Percentiles rank a stretch among this genome's conserved stretches.
These are phyloP conservation scores for Aptenodytes patagonicus DNA, from an alignment of 2,113 vertebrate genomes.

Conservation along the genomic window DNA sequence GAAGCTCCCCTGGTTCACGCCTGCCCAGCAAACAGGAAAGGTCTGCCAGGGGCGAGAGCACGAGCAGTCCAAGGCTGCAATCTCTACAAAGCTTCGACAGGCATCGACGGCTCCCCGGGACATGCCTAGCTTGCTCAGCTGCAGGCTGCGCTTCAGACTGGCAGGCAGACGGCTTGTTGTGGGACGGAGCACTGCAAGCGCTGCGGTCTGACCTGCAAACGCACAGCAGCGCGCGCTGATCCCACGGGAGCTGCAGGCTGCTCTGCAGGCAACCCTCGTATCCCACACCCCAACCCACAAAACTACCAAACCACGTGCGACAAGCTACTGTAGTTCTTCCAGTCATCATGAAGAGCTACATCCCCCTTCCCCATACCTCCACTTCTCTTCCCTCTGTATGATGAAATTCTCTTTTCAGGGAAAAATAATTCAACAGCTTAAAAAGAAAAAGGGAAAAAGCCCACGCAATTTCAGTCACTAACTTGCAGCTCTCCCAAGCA, in stretches of 20 bases:
- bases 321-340: background rate
- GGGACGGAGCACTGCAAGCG: background rate
- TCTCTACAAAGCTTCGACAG: background rate
- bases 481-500: background rate
- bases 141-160: background rate
- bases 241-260: background rate
- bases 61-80: background rate
- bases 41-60: background rate
- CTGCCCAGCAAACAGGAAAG: background rate
- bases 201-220: background rate
- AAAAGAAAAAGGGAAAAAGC: background rate
- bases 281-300: background rate
- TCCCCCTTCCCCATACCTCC: background rate
- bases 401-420: background rate
- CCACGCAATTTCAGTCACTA: background rate
- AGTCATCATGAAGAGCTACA: accelerated
- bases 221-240: accelerated
- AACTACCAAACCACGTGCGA: accelerated
- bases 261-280: background rate
- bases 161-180: background rate
- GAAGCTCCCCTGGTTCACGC: background rate
- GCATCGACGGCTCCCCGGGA: background rate
- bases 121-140: background rate
- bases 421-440: background rate
- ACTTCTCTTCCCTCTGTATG: background rate